Conservation (phyloP, 2,888 invertebrate genomes). For the Scaeva pyrastri region DNA sequence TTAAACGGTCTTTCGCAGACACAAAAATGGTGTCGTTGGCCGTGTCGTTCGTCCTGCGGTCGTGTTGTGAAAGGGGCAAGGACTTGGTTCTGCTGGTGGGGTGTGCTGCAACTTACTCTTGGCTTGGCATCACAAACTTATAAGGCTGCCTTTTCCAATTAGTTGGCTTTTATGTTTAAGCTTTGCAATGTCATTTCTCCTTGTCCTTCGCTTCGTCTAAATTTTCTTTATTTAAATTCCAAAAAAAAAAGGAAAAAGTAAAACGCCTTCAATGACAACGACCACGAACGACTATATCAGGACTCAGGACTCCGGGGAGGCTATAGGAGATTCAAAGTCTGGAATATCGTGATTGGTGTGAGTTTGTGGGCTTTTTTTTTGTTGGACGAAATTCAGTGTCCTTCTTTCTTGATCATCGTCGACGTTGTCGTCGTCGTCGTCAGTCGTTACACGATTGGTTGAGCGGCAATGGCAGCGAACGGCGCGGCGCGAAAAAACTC, state of each 20-base stretch:
- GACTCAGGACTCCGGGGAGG: too few species aligned
- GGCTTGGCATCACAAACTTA: slow-evolving; percentile 5
- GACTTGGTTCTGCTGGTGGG: too few species aligned
- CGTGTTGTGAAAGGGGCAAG: neutral
- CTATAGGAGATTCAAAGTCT: slow-evolving; percentile 5
- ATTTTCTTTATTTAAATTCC: neutral
- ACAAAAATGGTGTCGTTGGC: slow-evolving; percentile 3
- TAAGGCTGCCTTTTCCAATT: slow-evolving; percentile 17
- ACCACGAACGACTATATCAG: neutral
- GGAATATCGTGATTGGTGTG: neutral
- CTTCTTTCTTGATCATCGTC: neutral
- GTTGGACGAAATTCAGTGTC: neutral
- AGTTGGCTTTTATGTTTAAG: slow-evolving; percentile 6
- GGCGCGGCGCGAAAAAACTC: neutral
- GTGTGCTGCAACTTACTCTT: slow-evolving; percentile 5
- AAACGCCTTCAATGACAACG: slow-evolving; percentile 16
- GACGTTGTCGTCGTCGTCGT: too few species aligned
- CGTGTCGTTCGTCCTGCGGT: neutral
- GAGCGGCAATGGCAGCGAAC: neutral
- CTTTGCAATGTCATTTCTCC: slow-evolving; percentile 2
- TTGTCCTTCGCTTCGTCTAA: neutral
- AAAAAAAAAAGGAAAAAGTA: neutral
- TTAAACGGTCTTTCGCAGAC: slow-evolving; percentile 5
- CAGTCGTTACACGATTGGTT: slow-evolving; percentile 13
- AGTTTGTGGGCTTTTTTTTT: neutral